These are phyloP conservation scores for Actinemys pallida DNA, from an alignment of 2,113 vertebrate genomes.

Conservation along the genomic window DNA sequence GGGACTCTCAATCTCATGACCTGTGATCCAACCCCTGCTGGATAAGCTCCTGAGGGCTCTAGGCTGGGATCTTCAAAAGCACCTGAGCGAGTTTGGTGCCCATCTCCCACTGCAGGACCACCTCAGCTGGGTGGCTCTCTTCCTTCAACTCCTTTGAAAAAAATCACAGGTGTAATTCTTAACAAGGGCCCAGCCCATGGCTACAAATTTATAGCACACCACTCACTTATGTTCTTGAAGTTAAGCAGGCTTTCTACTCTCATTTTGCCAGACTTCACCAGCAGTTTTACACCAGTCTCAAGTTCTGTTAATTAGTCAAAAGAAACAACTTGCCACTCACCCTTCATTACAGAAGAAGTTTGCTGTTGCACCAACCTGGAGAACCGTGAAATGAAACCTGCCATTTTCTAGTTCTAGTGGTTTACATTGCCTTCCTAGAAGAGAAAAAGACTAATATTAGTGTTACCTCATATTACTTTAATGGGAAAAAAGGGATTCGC, in stretches of 20 bases:
- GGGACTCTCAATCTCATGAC: neutral
- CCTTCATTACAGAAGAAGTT: fast-evolving
- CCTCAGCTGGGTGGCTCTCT: neutral
- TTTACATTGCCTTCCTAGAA: neutral
- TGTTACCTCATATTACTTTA: fast-evolving
- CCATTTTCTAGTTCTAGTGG: fast-evolving
- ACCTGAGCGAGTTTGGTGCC: neutral
- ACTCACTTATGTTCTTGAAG: neutral
- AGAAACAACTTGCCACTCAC: neutral
- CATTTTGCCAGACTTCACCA: fast-evolving
- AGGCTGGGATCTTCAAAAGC: neutral
- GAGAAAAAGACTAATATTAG: neutral
- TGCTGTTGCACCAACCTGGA: neutral
- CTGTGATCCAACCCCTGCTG: neutral
- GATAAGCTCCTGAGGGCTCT: neutral
- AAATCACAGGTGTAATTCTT: neutral
- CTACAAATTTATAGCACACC: neutral
- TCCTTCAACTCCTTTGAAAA: neutral
- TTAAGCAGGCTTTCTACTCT: neutral
- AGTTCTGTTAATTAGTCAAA: fast-evolving
- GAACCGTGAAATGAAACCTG: fast-evolving
- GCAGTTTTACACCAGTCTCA: neutral
- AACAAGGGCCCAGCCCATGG: neutral
- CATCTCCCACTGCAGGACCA: neutral
- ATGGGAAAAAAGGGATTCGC: too few relatives aligned